phyloP scores from a whole-genome alignment of 2,888 invertebrate species.

The Hirtodrosophila trivittata region DNA sequence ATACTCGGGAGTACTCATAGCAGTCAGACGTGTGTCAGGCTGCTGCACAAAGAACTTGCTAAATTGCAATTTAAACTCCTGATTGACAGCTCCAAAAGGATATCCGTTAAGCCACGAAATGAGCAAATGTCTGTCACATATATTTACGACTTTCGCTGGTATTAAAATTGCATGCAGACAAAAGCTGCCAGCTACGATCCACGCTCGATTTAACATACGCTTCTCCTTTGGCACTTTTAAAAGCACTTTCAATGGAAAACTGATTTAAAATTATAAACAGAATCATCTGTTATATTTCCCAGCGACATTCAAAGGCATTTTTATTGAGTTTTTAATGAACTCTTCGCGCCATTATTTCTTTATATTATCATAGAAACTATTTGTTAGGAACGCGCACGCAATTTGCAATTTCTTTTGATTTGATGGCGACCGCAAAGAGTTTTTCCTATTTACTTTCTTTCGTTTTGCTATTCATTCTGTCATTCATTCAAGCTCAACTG shows the following conservation, averaged over 20 bases:
- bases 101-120: too few species aligned
- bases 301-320: too few species aligned
- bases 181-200: neutral
- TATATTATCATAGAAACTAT: conserved; percentile 23
- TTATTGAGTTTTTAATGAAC: neutral
- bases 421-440: conserved; percentile 43
- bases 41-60: neutral
- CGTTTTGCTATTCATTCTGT: conserved; percentile 11
- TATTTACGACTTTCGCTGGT: too few species aligned
- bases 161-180: neutral
- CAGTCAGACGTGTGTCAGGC: conserved; percentile 10
- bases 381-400: conserved; percentile 9
- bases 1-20: conserved; percentile 32
- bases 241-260: too few species aligned
- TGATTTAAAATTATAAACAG: too few species aligned
- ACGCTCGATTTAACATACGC: too few species aligned
- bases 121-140: too few species aligned
- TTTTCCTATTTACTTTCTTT: conserved; percentile 10
- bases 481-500: conserved; percentile 10
- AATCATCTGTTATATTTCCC: too few species aligned
- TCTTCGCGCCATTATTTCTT: conserved; percentile 4
- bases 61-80: too few species aligned
- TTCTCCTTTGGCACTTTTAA: too few species aligned
- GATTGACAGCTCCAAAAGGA: too few species aligned
- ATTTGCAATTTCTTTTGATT: conserved; percentile 35